Base-by-base conservation (phyloP, 2,113 vertebrate genomes). In the Syrmaticus mikado region DNA sequence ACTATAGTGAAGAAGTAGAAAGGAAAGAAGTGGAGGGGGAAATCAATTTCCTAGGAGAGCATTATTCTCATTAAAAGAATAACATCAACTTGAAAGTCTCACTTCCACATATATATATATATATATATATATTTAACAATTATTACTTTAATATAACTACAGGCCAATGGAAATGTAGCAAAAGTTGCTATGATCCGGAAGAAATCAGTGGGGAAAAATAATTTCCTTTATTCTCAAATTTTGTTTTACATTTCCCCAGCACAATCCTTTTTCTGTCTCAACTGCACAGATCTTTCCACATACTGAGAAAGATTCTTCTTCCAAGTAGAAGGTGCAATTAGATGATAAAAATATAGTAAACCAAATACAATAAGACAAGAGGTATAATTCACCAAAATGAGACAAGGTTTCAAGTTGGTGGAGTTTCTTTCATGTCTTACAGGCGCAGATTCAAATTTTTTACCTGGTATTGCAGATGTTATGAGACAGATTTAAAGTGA, bases 391-490 rank as follows among this genome's bases (percentile, higher is more conserved):
- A 85, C 30, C 36, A 74, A 73, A 66, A 36, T 81, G 87, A 94
- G 89, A 86, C 41, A 87, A 79, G 50, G 79, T 85, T 91, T 97
- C 87, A 95, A 95, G 85, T 80, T 93, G 90, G 32, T 90, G 90
- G 15, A 66, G 60, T 58, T 93, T 81, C 84, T 94, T 72, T 94
- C 86, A 88, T 81, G 89, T 32, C 40, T 92, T 79, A 76, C 16
- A 73, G 52, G 64, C 61, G 30, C 22, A 90, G 62, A 93, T 76
- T 90, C 65, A 84, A 81, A 74, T 84, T 50, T 88, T 97, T 98
- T 97, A 98, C 98, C 88, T 97, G 95, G 97, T 97, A 86, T 93
- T 97, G 95, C 98, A 98, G 97, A 98, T 97, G 92, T 96, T 97
- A 92, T 96, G 97, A 81, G 98, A 97, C 46, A 98, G 96, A 89